Evolutionary conservation across 2,888 invertebrate species (phyloP).

Genomic region (Gonocerus acuteangulatus): DNA sequence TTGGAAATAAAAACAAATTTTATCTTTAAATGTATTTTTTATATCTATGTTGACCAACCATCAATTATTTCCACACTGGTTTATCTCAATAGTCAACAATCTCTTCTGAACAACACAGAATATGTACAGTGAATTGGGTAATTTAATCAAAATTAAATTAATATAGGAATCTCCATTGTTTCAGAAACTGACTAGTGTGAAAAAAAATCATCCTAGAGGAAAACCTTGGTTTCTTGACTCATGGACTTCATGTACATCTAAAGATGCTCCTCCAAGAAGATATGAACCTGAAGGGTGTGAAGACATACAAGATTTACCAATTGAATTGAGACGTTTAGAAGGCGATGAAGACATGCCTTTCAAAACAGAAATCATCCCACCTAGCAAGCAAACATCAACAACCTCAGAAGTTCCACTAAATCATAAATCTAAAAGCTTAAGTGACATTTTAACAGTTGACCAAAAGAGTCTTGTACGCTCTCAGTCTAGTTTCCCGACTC

Average conservation of each 20-base stretch:
- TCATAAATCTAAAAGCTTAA: conserved; percentile 74
- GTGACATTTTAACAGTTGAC: conserved; percentile 62
- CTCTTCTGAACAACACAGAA: too few species aligned
- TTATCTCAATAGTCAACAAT: too few species aligned
- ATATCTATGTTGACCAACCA: too few species aligned
- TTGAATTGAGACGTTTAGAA: conserved; percentile 75
- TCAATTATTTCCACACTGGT: too few species aligned
- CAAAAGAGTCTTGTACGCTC: conserved; percentile 64
- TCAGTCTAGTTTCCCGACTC: conserved; percentile 65
- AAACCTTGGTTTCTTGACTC: conserved; percentile 74
- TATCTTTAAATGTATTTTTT: too few species aligned
- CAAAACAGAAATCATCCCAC: conserved; percentile 49
- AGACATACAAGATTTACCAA: conserved; percentile 63
- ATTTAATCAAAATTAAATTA: too few species aligned
- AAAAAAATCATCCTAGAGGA: conserved; percentile 50
- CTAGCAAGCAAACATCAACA: conserved; percentile 41
- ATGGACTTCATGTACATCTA: conserved; percentile 54
- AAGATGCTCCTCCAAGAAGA: conserved; percentile 43
- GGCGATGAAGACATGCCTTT: conserved; percentile 43
- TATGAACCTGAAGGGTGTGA: conserved; percentile 53
- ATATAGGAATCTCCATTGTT: too few species aligned
- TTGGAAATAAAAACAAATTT: too few species aligned
- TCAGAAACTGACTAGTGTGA: conserved; percentile 67
- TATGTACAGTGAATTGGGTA: too few species aligned
- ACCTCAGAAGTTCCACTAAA: conserved; percentile 44